Conservation (phyloP, 2,888 invertebrate genomes). For the Molorchus minor region DNA sequence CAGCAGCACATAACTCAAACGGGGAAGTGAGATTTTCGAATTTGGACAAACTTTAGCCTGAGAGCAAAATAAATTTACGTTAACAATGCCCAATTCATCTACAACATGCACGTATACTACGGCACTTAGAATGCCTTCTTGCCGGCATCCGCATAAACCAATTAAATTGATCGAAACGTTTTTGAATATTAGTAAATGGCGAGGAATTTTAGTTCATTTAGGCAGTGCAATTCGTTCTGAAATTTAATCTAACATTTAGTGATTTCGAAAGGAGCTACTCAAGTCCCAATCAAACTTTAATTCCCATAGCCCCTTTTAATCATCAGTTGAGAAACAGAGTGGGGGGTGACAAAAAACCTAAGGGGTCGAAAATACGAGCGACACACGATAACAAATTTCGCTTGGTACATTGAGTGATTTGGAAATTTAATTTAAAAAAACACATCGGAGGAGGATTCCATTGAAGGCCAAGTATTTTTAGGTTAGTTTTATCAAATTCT, state of each 20-base stretch:
- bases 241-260: neutral
- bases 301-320: conserved; percentile 10
- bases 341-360: conserved; percentile 24
- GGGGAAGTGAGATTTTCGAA: neutral
- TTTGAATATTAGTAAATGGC: neutral
- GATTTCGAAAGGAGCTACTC: neutral
- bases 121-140: neutral
- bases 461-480: neutral
- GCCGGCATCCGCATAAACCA: neutral
- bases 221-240: neutral
- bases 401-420: neutral
- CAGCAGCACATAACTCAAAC: conserved; percentile 8
- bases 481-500: neutral
- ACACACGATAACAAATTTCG: conserved; percentile 6
- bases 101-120: neutral
- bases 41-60: neutral
- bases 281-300: conserved; percentile 8
- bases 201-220: too few species aligned
- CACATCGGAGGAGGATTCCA: neutral
- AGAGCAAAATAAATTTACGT: neutral
- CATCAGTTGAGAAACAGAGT: conserved; percentile 16
- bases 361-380: conserved; percentile 26
- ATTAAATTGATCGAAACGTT: neutral
- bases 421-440: neutral
- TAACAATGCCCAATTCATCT: neutral